These are phyloP conservation scores for Gerris lacustris DNA, from an alignment of 2,888 invertebrate genomes.

Conservation along the genomic window DNA sequence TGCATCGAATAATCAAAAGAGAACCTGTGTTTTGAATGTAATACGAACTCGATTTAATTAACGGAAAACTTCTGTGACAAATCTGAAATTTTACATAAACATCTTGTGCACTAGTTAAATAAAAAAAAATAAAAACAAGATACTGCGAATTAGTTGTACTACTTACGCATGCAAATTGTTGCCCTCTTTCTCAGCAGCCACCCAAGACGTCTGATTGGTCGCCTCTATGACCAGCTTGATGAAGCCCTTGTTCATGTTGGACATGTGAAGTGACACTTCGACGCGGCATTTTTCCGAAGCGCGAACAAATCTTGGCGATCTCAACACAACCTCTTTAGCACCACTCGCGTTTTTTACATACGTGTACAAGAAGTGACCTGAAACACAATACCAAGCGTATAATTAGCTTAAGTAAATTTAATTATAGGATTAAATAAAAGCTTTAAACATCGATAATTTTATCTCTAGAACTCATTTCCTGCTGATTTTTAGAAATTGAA, in stretches of 20 bases:
- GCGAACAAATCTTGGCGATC: slow-evolving; percentile 36
- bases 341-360: slow-evolving; percentile 34
- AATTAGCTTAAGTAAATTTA: too few relatives aligned
- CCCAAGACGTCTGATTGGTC: slow-evolving; percentile 37
- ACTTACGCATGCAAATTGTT: slow-evolving; percentile 38
- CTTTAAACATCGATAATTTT: too few relatives aligned
- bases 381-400: slow-evolving; percentile 23
- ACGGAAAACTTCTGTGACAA: too few relatives aligned
- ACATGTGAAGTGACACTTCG: slow-evolving; percentile 39
- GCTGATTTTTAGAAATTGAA: too few relatives aligned
- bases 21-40: too few relatives aligned
- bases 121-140: too few relatives aligned
- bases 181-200: slow-evolving; percentile 37
- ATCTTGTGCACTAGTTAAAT: too few relatives aligned
- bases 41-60: too few relatives aligned
- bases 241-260: slow-evolving; percentile 38
- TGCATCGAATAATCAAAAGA: too few relatives aligned
- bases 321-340: slow-evolving; percentile 35
- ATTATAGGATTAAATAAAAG: too few relatives aligned
- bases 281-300: slow-evolving; percentile 38
- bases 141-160: background rate
- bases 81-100: too few relatives aligned
- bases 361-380: slow-evolving; percentile 65
- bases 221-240: slow-evolving; percentile 40
- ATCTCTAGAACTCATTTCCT: too few relatives aligned